A percentile compares a stretch with the other conserved stretches of the same genome.
Evolutionary conservation across 2,113 vertebrate species (phyloP).

Genomic region (Macrotus californicus): DNA sequence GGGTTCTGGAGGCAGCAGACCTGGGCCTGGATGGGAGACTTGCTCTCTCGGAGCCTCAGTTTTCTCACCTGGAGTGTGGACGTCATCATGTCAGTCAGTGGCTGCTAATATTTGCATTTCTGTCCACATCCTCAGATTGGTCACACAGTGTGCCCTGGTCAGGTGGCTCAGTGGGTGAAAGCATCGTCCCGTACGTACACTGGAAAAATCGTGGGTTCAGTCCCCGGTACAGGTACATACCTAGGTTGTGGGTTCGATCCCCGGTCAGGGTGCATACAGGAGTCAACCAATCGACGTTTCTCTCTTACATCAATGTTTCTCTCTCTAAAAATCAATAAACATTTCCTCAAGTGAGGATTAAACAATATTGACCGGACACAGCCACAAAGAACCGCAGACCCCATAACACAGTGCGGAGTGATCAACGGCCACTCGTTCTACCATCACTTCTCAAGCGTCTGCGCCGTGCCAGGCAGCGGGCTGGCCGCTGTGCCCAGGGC

Average conservation of each 20-base stretch:
- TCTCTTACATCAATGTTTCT: no score
- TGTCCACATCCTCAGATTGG: not conserved
- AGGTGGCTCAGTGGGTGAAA: no score
- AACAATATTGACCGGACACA: no score
- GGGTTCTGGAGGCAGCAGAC: not conserved
- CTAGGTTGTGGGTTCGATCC: no score
- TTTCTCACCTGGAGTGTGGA: not conserved
- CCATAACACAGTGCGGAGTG: not conserved
- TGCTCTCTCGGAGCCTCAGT: not conserved
- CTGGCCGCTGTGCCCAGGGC: not conserved
- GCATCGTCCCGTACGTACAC: no score
- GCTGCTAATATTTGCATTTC: not conserved
- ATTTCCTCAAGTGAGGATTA: no score
- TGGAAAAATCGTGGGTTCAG: no score
- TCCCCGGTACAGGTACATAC: no score
- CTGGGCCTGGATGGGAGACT: not conserved
- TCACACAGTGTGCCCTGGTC: not conserved
- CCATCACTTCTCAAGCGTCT: not conserved
- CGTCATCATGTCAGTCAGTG: not conserved
- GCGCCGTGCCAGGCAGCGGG: fast-evolving
- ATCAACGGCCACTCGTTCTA: not conserved
- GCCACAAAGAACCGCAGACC: not conserved
- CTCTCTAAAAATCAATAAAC: no score
- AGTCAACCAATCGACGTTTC: no score
- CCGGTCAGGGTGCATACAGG: no score